A percentile compares a stretch with the other conserved stretches of the same genome.
Conservation (phyloP, 2,797 vertebrate genomes). For the Sardinella longiceps region DNA sequence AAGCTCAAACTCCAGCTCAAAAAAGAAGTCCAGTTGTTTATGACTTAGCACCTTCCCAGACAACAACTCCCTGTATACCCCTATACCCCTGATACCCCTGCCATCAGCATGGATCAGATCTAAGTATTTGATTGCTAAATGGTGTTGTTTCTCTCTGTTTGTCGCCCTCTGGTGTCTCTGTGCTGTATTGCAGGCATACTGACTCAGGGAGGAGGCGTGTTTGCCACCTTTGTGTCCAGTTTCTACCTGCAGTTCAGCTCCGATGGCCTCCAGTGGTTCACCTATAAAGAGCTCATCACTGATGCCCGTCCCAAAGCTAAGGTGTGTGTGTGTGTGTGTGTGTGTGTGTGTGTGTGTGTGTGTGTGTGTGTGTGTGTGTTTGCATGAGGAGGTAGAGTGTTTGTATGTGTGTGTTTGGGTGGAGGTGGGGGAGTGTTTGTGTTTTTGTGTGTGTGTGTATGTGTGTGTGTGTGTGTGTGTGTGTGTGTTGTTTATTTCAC, state of each 20-base stretch:
- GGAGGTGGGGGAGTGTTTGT: too few species aligned
- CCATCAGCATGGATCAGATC: neutral
- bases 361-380: too few species aligned
- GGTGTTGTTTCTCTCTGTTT: neutral
- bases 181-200: conserved; percentile 73
- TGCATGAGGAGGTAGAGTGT: too few species aligned
- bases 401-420: too few species aligned
- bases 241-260: conserved; percentile 85
- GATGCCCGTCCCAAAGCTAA: conserved; percentile 67
- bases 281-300: conserved; percentile 71
- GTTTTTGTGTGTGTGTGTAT: too few species aligned
- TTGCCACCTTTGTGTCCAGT: conserved; percentile 72
- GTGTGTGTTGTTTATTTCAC: too few species aligned
- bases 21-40: too few species aligned
- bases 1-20: too few species aligned
- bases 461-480: too few species aligned
- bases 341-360: neutral
- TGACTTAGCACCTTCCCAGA: too few species aligned
- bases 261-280: conserved; percentile 76
- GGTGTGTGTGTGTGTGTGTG: conserved; percentile 43
- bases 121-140: neutral
- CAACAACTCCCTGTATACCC: too few species aligned
- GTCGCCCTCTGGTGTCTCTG: neutral
- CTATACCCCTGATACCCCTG: too few species aligned
- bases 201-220: conserved; percentile 75